Evolutionary conservation across 2,797 vertebrate genomes (phyloP).

Genomic region (Crocidura indochinensis): DNA sequence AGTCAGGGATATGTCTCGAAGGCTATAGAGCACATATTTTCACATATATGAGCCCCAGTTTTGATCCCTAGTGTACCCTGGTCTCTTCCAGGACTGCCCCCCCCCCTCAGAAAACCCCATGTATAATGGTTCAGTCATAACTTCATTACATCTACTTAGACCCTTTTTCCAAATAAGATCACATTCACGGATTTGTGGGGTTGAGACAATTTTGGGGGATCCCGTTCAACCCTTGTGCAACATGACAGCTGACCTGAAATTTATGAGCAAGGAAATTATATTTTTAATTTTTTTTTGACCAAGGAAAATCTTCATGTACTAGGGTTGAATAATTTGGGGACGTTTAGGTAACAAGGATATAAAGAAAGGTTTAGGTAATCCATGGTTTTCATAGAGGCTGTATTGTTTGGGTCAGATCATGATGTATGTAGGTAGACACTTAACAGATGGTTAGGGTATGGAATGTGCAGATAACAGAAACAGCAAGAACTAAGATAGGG

Average conservation of each 20-base stretch:
- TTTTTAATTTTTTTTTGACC: too few relatives aligned
- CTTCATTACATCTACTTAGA: conserved; percentile 50
- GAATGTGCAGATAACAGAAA: neutral
- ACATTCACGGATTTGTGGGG: neutral
- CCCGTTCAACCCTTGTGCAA: neutral
- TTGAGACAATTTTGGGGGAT: conserved; percentile 4
- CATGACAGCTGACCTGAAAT: too few relatives aligned
- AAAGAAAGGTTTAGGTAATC: conserved; percentile 23
- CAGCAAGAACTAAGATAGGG: conserved; percentile 32
- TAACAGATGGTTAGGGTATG: conserved; percentile 6
- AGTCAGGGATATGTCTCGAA: too few relatives aligned
- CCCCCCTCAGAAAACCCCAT: too few relatives aligned
- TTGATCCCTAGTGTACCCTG: too few relatives aligned
- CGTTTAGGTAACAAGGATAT: neutral
- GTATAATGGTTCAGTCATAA: neutral
- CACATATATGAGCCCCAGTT: too few relatives aligned
- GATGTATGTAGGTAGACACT: conserved; percentile 18
- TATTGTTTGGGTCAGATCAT: conserved; percentile 44
- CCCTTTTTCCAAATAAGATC: conserved; percentile 47
- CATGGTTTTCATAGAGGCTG: neutral
- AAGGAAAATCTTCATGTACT: too few relatives aligned
- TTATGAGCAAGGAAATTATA: too few relatives aligned
- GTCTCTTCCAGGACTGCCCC: too few relatives aligned
- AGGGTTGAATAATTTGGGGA: neutral
- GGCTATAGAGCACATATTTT: too few relatives aligned